Evolutionary conservation across 2,888 invertebrate species (phyloP), one percentile per base, ranked within the genome.

Genomic region (Drosophila mayaguana): DNA sequence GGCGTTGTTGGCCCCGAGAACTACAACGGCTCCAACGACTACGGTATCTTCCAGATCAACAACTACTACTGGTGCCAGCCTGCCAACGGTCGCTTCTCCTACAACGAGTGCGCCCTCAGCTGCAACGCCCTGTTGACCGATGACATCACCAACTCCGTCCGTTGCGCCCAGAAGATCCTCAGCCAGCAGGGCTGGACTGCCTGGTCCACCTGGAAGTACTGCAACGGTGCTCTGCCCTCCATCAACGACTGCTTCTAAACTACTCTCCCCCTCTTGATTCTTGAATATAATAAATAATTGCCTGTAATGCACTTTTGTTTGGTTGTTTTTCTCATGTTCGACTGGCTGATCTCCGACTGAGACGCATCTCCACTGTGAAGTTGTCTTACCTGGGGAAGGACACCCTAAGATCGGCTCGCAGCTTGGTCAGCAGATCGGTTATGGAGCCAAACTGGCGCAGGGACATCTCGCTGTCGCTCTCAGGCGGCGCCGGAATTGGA

Each of bases 371-470:
- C 3, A n/a, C n/a, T 42, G 18, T 0, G 18, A 5, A 18, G 12
- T 11, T 14, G 22, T n/a, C 25, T 92, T 93, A 97, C 98, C 97
- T 97, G 72, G 97, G 97, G 93, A 97, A 98, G 0, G 98, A 96
- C 51, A 97, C 94, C 79, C 97, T 94, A 0, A 98, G 94, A 92
- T 98, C 98, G 8, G 97, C 96, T 79, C 97, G 95, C 38, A 98
- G 94, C 92, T 98, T 98, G 57, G 96, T 96, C 61, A 98, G 94
- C 28, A 98, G 94, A 92, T 98, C 98, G 50, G 97, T 97, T 48
- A 98, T 96, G 14, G 97, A 96, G 18, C 96, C 96, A 90, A 97
- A 97, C 92, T 97, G 97, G 28, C 97, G 94, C 42, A 97, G 94
- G 14, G 96, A 96, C 97, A 97, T 97, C 92, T 97, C 97, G 71